Conservation (phyloP, 2,888 invertebrate species). For the Tanaodytes sp. region DNA sequence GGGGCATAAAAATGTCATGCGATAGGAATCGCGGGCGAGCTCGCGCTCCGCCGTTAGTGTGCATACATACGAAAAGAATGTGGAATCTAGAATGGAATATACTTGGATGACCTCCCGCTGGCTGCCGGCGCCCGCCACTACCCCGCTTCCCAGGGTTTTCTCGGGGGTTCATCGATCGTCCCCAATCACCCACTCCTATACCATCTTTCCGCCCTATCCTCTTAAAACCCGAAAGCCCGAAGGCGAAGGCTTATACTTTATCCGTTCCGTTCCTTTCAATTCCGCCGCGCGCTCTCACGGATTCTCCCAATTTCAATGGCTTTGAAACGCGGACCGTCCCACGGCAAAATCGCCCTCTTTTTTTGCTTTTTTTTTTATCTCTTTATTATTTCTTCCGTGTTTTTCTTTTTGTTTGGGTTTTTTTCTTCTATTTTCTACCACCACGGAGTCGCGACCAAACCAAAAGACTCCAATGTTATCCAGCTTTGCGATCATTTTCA, state of each 20-base stretch:
- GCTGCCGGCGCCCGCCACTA: conserved; percentile 60
- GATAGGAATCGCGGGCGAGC: conserved; percentile 49
- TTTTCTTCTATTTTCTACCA: too few species aligned
- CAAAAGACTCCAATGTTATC: too few species aligned
- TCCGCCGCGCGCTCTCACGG: conserved; percentile 40
- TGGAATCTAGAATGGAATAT: conserved; percentile 58
- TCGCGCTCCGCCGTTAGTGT: conserved; percentile 36
- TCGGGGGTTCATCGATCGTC: conserved; percentile 71
- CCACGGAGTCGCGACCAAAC: too few species aligned
- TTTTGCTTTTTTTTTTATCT: not conserved
- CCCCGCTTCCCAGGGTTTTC: conserved; percentile 60
- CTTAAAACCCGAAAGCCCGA: conserved; percentile 62
- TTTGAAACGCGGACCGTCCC: conserved; percentile 15
- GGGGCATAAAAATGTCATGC: conserved; percentile 50
- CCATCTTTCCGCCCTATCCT: conserved; percentile 63
- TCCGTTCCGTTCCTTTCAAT: conserved; percentile 46
- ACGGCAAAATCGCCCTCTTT: not conserved
- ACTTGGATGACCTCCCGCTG: conserved; percentile 65
- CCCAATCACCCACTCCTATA: conserved; percentile 69
- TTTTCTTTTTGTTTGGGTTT: too few species aligned
- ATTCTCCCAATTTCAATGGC: conserved; percentile 48
- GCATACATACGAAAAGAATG: conserved; percentile 56
- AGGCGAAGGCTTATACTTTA: conserved; percentile 45
- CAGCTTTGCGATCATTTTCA: not conserved
- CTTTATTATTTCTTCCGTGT: not conserved